Evolutionary conservation across 2,113 vertebrate species (phyloP).

Genomic region (Psittacus erithacus): DNA sequence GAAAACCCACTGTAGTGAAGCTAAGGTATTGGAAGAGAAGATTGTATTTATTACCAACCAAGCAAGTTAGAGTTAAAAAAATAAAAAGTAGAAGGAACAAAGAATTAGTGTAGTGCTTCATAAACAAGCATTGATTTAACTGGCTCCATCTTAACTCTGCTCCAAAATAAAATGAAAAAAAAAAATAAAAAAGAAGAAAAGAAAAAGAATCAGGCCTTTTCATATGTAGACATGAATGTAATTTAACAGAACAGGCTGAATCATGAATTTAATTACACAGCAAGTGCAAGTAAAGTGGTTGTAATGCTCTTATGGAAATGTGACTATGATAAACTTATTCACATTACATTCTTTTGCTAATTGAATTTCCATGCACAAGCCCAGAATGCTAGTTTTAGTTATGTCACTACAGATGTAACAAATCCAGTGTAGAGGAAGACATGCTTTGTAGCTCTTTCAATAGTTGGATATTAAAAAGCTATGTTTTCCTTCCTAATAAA

Average conservation of each 20-base stretch:
- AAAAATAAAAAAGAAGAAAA: background rate
- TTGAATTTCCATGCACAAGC: constrained; percentile 24
- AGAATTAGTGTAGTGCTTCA: background rate
- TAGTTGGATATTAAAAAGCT: background rate
- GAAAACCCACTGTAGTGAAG: background rate
- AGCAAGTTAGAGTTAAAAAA: background rate
- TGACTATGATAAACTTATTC: constrained; percentile 21
- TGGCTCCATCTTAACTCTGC: background rate
- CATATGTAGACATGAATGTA: background rate
- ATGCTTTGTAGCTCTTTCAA: background rate
- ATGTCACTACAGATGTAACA: background rate
- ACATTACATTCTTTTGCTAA: constrained; percentile 18
- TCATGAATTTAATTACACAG: constrained; percentile 20
- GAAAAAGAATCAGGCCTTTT: background rate
- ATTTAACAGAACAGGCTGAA: constrained; percentile 24
- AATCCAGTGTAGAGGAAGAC: background rate
- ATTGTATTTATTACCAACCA: background rate
- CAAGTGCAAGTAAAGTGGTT: background rate
- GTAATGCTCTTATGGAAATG: constrained; percentile 1
- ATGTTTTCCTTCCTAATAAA: background rate
- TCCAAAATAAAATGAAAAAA: background rate
- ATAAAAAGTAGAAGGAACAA: background rate
- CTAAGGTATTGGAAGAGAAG: background rate
- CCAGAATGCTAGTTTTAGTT: background rate
- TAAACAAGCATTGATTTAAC: background rate